These are phyloP conservation scores for Cataglyphis hispanica DNA, from an alignment of 1,140 invertebrate genomes.

Conservation along the genomic window DNA sequence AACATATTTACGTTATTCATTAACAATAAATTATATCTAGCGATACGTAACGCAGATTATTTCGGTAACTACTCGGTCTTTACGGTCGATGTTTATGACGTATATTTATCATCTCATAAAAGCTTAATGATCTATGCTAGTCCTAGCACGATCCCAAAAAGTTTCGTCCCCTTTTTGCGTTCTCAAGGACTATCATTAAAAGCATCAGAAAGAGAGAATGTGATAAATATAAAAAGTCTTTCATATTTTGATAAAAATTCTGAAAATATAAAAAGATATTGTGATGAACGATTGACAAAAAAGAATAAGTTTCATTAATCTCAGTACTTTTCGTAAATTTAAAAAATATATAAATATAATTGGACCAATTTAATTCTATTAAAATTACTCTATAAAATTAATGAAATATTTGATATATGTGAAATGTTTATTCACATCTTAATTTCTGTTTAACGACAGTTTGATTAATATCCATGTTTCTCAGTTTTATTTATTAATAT, in stretches of 20 bases:
- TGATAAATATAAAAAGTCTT: conserved; percentile 26
- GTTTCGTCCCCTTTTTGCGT: neutral
- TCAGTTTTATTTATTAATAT: neutral
- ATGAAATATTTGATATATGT: neutral
- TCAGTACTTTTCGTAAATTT: neutral
- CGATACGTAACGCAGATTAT: neutral
- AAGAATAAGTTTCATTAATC: neutral
- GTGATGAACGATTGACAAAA: neutral
- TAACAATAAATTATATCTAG: neutral
- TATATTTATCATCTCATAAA: conserved; percentile 18
- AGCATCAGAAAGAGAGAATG: neutral
- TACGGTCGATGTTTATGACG: conserved; percentile 38
- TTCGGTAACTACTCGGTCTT: neutral
- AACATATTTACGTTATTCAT: neutral
- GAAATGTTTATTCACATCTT: neutral
- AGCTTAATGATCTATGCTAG: conserved; percentile 28
- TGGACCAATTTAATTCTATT: too few relatives aligned
- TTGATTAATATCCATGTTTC: neutral
- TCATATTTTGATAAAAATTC: conserved; percentile 37
- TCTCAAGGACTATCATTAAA: neutral
- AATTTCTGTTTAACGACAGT: conserved; percentile 12
- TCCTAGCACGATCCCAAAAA: neutral
- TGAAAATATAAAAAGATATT: neutral
- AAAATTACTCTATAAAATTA: neutral
- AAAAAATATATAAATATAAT: conserved; percentile 26